Conservation (phyloP, 2,888 invertebrate genomes). For the Leptinotarsa rubiginosa region DNA sequence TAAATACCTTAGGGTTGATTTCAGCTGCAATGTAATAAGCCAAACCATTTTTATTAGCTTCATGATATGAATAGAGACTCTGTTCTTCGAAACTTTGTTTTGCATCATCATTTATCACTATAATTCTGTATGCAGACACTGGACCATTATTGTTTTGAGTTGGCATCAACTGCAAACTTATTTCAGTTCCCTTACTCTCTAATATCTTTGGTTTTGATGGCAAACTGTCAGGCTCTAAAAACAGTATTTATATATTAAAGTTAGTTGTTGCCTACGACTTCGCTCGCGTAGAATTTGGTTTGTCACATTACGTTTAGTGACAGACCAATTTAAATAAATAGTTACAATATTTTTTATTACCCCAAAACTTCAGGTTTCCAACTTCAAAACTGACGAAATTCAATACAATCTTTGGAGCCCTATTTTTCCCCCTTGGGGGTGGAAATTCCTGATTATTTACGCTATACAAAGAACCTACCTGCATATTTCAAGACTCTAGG, state of each 20-base stretch:
- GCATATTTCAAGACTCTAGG: no score
- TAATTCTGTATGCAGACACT: conserved; percentile 78
- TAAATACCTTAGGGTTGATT: conserved; percentile 72
- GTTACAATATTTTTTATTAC: no score
- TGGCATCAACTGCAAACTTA: conserved; percentile 76
- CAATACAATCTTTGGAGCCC: no score
- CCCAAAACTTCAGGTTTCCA: no score
- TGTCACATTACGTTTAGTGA: no score
- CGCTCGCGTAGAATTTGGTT: no score
- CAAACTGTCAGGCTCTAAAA: conserved; percentile 73
- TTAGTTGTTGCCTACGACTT: no score
- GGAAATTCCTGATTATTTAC: no score
- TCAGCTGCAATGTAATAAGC: conserved; percentile 89
- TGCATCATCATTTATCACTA: conserved; percentile 77
- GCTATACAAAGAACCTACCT: no score
- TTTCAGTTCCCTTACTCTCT: conserved; percentile 72
- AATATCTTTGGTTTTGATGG: conserved; percentile 77
- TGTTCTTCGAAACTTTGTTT: conserved; percentile 74
- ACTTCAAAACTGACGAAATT: no score
- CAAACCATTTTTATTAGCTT: conserved; percentile 75
- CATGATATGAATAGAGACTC: conserved; percentile 74
- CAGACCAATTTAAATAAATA: no score
- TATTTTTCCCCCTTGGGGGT: no score
- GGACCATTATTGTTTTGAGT: conserved; percentile 84
- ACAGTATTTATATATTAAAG: neutral